Percentiles rank a stretch among this genome's conserved stretches.
Evolutionary conservation across 2,797 vertebrate species (phyloP).

Genomic region (Rhodeus uyekii): DNA sequence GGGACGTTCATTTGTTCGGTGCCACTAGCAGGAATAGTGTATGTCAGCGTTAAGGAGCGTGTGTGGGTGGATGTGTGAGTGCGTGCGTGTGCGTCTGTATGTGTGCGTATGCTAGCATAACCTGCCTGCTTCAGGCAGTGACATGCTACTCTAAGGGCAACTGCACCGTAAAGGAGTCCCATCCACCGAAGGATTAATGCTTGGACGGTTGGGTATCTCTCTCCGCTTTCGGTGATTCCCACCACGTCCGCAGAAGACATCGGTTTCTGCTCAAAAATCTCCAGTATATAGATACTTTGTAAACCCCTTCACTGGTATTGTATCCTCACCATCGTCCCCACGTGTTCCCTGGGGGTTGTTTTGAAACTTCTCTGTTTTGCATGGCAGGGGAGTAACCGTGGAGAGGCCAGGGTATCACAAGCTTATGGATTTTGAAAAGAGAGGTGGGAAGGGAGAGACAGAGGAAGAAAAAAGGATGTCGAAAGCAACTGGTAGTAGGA

Average conservation of each 20-base stretch:
- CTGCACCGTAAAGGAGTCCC: slow-evolving; percentile 55
- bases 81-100: slow-evolving; percentile 61
- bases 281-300: slow-evolving; percentile 56
- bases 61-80: slow-evolving; percentile 46
- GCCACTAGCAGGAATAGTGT: slow-evolving; percentile 71
- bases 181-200: slow-evolving; percentile 58
- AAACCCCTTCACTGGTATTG: slow-evolving; percentile 63
- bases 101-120: slow-evolving; percentile 68
- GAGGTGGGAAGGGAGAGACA: slow-evolving; percentile 95
- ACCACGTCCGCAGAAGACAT: slow-evolving; percentile 19
- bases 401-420: slow-evolving; percentile 99
- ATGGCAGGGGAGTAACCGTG: slow-evolving; percentile 98
- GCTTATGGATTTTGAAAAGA: slow-evolving; percentile 99
- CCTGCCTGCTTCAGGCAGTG: slow-evolving; percentile 69
- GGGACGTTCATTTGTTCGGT: slow-evolving; percentile 74
- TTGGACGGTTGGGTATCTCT: too few species aligned
- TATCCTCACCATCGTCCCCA: slow-evolving; percentile 59
- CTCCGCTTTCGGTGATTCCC: slow-evolving; percentile 22
- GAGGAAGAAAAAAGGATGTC: slow-evolving; percentile 98
- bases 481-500: slow-evolving; percentile 86
- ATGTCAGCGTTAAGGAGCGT: slow-evolving; percentile 26
- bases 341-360: slow-evolving; percentile 70
- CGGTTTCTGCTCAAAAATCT: slow-evolving; percentile 25
- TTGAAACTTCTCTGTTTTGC: slow-evolving; percentile 86
- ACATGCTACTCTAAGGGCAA: slow-evolving; percentile 69